These are phyloP conservation scores for Carduelis carduelis DNA, from an alignment of 2,797 vertebrate genomes.

Conservation along the genomic window DNA sequence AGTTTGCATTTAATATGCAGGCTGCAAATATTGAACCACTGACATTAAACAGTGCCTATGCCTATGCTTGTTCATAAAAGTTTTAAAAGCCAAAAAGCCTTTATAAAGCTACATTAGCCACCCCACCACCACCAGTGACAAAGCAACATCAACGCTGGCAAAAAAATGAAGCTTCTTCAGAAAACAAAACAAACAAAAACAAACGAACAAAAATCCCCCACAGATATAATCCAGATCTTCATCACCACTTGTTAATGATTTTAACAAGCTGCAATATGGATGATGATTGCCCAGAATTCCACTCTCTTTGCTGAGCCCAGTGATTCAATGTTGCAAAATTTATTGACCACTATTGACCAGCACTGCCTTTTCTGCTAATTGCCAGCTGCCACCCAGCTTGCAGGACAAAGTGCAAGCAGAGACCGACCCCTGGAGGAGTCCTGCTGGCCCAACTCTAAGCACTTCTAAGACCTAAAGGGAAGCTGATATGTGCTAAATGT, in stretches of 20 bases:
- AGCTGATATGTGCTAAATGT: rapidly evolving
- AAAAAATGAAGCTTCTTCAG: not conserved
- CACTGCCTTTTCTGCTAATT: not conserved
- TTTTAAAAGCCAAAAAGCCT: not conserved
- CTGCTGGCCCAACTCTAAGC: not conserved
- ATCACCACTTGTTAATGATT: not conserved
- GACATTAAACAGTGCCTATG: not conserved
- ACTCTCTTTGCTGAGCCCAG: not conserved
- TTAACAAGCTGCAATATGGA: not conserved
- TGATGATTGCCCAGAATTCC: not conserved
- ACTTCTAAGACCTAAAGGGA: not conserved
- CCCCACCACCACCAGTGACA: not conserved
- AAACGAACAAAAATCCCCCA: not conserved
- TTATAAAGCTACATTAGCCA: not conserved
- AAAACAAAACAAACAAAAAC: not conserved
- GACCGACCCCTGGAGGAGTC: not conserved
- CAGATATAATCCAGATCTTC: not conserved
- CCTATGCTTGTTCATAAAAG: not conserved
- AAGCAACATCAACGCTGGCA: not conserved
- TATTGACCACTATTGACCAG: not conserved
- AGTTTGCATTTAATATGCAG: not conserved
- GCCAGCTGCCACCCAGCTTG: not conserved
- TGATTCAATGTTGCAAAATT: not conserved
- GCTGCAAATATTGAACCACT: not conserved
- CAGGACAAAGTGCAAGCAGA: not conserved